Evolutionary conservation across 2,888 invertebrate species (phyloP).

Genomic region (Mesorhabditis spiculigera): DNA sequence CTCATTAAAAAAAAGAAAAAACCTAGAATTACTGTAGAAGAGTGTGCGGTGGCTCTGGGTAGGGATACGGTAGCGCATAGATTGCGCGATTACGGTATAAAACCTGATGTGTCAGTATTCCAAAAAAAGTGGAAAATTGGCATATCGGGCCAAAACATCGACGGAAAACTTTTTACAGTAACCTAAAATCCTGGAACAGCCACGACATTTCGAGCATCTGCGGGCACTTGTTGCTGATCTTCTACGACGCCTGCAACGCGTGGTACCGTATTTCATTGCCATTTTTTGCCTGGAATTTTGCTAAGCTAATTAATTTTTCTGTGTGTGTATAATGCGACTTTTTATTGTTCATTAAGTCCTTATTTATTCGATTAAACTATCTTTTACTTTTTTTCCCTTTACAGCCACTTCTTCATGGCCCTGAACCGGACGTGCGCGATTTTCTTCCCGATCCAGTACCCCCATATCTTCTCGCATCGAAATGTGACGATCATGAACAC

Average conservation of each 20-base stretch:
- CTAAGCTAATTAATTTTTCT: too few species aligned
- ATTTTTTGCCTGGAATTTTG: too few species aligned
- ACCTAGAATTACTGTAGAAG: too few species aligned
- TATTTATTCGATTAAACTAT: too few species aligned
- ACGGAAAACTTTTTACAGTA: not conserved
- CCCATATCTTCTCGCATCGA: not conserved
- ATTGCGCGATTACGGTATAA: not conserved
- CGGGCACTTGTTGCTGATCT: not conserved
- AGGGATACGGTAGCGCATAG: too few species aligned
- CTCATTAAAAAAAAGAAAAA: too few species aligned
- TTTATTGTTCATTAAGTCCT: too few species aligned
- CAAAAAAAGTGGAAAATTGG: too few species aligned
- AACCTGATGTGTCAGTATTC: too few species aligned
- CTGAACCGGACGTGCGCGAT: not conserved
- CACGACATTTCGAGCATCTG: not conserved
- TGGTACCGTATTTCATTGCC: not conserved
- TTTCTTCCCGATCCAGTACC: not conserved
- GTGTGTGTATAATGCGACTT: too few species aligned
- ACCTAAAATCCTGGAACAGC: not conserved
- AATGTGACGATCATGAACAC: not conserved
- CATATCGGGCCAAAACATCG: too few species aligned
- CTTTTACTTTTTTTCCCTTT: not conserved
- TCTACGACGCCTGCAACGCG: conserved; percentile 2
- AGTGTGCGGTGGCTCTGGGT: too few species aligned
- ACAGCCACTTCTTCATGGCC: not conserved